Conservation (phyloP, 2,888 invertebrate species). For the Epistrophe eligans region DNA sequence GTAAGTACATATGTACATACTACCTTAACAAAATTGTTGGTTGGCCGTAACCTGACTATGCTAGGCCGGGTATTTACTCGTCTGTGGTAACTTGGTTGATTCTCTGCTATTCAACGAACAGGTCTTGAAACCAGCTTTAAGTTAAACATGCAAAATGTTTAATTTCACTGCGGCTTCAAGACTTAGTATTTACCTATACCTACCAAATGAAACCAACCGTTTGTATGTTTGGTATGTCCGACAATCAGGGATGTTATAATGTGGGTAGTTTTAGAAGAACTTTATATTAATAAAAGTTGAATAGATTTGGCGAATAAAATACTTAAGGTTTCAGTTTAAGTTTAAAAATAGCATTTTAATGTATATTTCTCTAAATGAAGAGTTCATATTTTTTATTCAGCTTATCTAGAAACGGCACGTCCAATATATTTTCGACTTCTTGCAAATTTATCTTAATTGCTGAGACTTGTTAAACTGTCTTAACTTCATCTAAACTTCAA, state of each 20-base stretch:
- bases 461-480: too few relatives aligned
- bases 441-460: too few relatives aligned
- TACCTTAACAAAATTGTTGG: conserved; percentile 25
- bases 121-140: conserved; percentile 40
- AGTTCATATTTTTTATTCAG: too few relatives aligned
- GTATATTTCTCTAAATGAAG: too few relatives aligned
- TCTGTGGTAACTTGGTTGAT: conserved; percentile 29
- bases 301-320: too few relatives aligned
- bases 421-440: too few relatives aligned
- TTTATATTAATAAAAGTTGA: too few relatives aligned
- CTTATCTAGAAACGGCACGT: too few relatives aligned
- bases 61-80: conserved; percentile 62
- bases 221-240: background rate
- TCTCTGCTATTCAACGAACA: conserved; percentile 4
- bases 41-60: conserved; percentile 61
- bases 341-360: too few relatives aligned
- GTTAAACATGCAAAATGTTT: conserved; percentile 65
- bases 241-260: conserved; percentile 6
- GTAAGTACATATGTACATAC: background rate
- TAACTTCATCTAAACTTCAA: too few relatives aligned
- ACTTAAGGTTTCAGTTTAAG: too few relatives aligned
- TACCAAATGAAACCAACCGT: conserved; percentile 17
- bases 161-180: conserved; percentile 55
- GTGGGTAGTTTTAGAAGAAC: too few relatives aligned
- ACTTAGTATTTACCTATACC: conserved; percentile 22